Conservation (phyloP, 2,888 invertebrate genomes). For the Diaprepes abbreviatus region DNA sequence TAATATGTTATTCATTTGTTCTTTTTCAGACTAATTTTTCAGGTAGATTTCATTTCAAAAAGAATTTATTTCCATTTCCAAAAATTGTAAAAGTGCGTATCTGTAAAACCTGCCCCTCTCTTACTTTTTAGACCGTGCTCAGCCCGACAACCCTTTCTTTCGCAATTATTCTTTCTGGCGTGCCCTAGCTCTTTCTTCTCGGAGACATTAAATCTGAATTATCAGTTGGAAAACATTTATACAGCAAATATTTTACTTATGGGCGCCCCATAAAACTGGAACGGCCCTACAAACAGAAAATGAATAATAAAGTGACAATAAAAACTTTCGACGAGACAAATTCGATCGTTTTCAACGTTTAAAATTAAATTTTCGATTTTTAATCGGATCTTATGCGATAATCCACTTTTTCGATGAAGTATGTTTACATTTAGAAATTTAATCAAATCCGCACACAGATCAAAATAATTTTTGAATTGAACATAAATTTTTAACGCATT, state of each 20-base stretch:
- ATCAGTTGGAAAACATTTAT: constrained; percentile 53
- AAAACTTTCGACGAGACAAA: constrained; percentile 19
- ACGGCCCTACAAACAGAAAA: constrained; percentile 39
- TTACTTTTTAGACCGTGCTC: constrained; percentile 38
- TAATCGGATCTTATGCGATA: too few relatives aligned
- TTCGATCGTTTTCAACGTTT: constrained; percentile 13
- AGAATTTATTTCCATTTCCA: too few relatives aligned
- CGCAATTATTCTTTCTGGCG: constrained; percentile 56
- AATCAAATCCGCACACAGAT: too few relatives aligned
- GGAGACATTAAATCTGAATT: constrained; percentile 53
- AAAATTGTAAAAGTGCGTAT: too few relatives aligned
- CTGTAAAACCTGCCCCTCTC: constrained; percentile 39
- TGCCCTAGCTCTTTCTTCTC: constrained; percentile 50
- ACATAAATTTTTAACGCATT: too few relatives aligned
- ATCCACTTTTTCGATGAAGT: too few relatives aligned
- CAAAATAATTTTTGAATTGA: too few relatives aligned
- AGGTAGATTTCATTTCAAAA: too few relatives aligned
- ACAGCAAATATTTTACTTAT: constrained; percentile 51
- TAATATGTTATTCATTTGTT: too few relatives aligned
- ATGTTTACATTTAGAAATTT: too few relatives aligned
- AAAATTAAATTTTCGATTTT: constrained; percentile 15
- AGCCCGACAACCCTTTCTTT: constrained; percentile 57
- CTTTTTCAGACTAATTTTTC: too few relatives aligned
- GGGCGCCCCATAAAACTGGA: constrained; percentile 39
- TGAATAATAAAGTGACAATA: constrained; percentile 43